Conservation (phyloP, 2,888 invertebrate species). For the Dicyrtoma fusca region DNA sequence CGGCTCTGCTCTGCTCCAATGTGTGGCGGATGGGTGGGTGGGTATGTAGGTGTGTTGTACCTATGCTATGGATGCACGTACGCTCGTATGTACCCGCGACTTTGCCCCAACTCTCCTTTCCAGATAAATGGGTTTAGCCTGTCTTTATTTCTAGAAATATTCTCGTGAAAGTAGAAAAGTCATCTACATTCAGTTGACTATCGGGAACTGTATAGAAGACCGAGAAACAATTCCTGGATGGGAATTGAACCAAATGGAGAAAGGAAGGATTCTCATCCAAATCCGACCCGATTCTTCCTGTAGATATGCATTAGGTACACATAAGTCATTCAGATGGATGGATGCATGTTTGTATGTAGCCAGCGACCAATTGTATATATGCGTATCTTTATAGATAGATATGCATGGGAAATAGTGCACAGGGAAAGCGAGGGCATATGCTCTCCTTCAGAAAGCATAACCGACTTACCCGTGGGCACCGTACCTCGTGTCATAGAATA, state of each 20-base stretch:
- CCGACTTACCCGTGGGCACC: constrained; percentile 1
- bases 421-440: neutral
- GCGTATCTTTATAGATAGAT: neutral
- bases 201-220: neutral
- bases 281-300: constrained; percentile 24
- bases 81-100: too few species aligned
- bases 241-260: constrained; percentile 22
- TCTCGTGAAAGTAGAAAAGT: constrained; percentile 14
- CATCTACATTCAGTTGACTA: constrained; percentile 24
- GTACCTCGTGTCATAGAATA: constrained; percentile 6
- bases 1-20: neutral
- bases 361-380: neutral
- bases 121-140: too few species aligned
- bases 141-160: too few species aligned
- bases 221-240: constrained; percentile 23
- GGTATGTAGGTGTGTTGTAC: too few species aligned
- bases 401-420: neutral
- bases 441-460: neutral
- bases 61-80: too few species aligned
- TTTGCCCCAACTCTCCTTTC: too few species aligned
- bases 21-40: neutral
- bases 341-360: neutral
- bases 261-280: constrained; percentile 10
- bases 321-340: constrained; percentile 3
- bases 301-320: constrained; percentile 16